phyloP scores from a whole-genome alignment of 2,888 invertebrate species.

The Isoperla grammatica region DNA sequence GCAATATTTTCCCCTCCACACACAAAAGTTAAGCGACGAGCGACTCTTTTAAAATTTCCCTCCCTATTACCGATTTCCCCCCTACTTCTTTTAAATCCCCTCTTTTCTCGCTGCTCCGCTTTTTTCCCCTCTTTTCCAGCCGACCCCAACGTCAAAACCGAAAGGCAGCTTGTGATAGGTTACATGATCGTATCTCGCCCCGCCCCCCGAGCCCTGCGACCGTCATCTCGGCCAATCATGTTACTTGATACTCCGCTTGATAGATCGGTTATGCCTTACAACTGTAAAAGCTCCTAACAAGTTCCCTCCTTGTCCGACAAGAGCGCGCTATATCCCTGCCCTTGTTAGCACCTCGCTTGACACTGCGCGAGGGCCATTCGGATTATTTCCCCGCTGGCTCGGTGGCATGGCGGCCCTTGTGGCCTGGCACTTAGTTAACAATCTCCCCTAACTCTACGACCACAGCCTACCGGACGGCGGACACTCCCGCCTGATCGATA shows the following conservation, averaged over 20 bases:
- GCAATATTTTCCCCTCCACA: slow-evolving; percentile 24
- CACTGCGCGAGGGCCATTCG: slow-evolving; percentile 3
- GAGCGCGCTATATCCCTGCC: slow-evolving; percentile 21
- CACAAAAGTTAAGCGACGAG: slow-evolving; percentile 15
- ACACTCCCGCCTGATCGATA: background rate
- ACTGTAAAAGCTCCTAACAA: slow-evolving; percentile 29
- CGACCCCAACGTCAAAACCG: slow-evolving; percentile 27
- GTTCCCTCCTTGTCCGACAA: slow-evolving; percentile 29
- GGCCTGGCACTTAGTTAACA: slow-evolving; percentile 23
- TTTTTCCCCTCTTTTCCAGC: slow-evolving; percentile 27
- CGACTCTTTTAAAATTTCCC: slow-evolving; percentile 20
- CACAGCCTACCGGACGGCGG: too few species aligned
- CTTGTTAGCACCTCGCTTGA: slow-evolving; percentile 25
- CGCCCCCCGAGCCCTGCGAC: slow-evolving; percentile 29
- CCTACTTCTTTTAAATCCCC: slow-evolving; percentile 21
- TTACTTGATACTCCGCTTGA: slow-evolving; percentile 32
- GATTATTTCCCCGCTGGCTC: slow-evolving; percentile 14
- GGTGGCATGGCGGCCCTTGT: background rate
- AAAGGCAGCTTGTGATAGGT: slow-evolving; percentile 33
- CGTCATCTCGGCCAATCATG: slow-evolving; percentile 32
- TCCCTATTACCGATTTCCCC: slow-evolving; percentile 23
- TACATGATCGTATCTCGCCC: slow-evolving; percentile 33
- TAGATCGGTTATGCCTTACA: slow-evolving; percentile 33
- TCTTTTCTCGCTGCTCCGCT: slow-evolving; percentile 17
- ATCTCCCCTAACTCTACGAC: slow-evolving; percentile 12